Evolutionary conservation across 1,140 invertebrate species (phyloP).

Genomic region (Mamestra configurata): DNA sequence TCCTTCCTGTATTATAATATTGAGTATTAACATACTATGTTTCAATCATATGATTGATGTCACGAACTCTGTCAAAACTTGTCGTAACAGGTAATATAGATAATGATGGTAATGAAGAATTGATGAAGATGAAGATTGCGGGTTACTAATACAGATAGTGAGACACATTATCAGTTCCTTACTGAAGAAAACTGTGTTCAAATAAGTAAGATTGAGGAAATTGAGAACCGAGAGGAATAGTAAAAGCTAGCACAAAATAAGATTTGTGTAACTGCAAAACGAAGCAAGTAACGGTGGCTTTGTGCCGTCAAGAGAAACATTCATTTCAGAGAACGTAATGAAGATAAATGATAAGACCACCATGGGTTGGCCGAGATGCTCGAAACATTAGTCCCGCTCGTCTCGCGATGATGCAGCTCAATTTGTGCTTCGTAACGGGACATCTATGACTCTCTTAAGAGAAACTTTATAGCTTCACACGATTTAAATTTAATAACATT

Average conservation of each 20-base stretch:
- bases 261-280: conserved; percentile 18
- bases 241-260: background rate
- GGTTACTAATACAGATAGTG: background rate
- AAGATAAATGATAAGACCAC: conserved; percentile 34
- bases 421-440: conserved; percentile 38
- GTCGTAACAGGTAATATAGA: background rate
- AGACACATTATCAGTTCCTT: background rate
- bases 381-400: background rate
- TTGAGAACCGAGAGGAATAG: conserved; percentile 8
- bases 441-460: conserved; percentile 13
- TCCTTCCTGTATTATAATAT: conserved; percentile 42
- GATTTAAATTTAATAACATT: conserved; percentile 29
- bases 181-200: background rate
- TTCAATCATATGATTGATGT: background rate
- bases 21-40: conserved; percentile 7
- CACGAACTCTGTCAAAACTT: too few species aligned
- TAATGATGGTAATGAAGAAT: too few species aligned
- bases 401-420: conserved; percentile 36
- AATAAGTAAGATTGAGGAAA: background rate
- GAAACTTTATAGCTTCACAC: conserved; percentile 20
- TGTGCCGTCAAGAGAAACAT: background rate
- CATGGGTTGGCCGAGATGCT: conserved; percentile 15
- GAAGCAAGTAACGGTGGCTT: background rate
- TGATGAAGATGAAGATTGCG: conserved; percentile 14
- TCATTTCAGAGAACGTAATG: conserved; percentile 10